Evolutionary conservation across 2,888 invertebrate species (phyloP).

Genomic region (Sclerodermus sp.): DNA sequence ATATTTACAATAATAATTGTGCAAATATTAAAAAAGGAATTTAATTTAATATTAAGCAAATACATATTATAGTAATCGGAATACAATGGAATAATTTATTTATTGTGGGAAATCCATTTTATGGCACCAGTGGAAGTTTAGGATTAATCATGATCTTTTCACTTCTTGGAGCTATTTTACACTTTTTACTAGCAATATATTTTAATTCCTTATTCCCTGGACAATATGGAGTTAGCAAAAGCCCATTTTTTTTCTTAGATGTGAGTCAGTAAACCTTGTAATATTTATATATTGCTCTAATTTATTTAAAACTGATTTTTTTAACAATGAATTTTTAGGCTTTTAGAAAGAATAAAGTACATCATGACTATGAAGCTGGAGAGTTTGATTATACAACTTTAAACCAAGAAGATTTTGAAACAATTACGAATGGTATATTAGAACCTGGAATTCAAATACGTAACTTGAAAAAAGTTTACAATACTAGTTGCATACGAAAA

Average conservation of each 20-base stretch:
- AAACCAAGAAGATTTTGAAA: constrained; percentile 50
- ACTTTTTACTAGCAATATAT: constrained; percentile 78
- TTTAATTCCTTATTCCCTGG: constrained; percentile 86
- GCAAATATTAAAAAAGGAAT: background rate
- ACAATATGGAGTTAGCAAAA: constrained; percentile 78
- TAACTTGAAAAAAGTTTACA: constrained; percentile 57
- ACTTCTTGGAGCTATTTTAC: constrained; percentile 69
- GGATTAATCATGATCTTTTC: constrained; percentile 75
- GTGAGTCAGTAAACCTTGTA: constrained; percentile 27
- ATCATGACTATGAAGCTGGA: constrained; percentile 32
- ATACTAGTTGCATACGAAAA: constrained; percentile 35
- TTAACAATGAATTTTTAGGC: constrained; percentile 23
- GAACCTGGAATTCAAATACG: constrained; percentile 60
- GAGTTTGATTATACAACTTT: constrained; percentile 36
- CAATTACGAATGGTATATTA: constrained; percentile 35
- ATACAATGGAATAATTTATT: constrained; percentile 59
- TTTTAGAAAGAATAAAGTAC: constrained; percentile 43
- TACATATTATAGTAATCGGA: constrained; percentile 53
- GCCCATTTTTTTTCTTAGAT: constrained; percentile 72
- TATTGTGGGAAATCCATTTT: constrained; percentile 36
- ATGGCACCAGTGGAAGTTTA: constrained; percentile 52
- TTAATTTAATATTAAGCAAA: background rate
- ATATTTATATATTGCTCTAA: background rate
- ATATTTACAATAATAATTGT: background rate
- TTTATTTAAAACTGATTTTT: background rate